These are phyloP conservation scores for Temnopleurus reevesii DNA, from an alignment of 53 echinoderm and acorn worm genomes.

Conservation along the genomic window DNA sequence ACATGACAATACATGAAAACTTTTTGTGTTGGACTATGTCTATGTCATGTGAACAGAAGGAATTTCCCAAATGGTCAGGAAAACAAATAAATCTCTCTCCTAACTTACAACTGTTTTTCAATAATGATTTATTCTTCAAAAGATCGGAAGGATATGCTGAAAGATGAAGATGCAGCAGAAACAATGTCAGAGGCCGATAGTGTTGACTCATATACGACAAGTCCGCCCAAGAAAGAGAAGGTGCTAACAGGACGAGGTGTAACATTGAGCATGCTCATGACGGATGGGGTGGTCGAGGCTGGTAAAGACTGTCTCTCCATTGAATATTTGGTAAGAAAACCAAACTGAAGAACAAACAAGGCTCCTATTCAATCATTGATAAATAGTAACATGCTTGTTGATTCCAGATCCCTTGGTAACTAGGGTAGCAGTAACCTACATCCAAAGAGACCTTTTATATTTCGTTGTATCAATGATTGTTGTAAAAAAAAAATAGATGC, in stretches of 20 bases:
- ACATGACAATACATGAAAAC: no score
- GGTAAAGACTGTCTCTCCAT: slow-evolving; percentile 88
- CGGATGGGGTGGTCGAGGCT: slow-evolving; percentile 89
- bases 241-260: slow-evolving; percentile 91
- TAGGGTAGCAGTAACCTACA: no score
- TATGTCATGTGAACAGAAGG: no score
- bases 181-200: slow-evolving; percentile 89
- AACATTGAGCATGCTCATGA: slow-evolving; percentile 92
- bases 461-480: no score
- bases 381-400: no score
- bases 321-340: slow-evolving; percentile 86
- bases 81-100: no score
- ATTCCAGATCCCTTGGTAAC: no score
- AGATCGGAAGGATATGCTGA: slow-evolving; percentile 64
- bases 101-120: neutral
- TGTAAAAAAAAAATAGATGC: no score
- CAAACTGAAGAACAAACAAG: no score
- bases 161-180: slow-evolving; percentile 79
- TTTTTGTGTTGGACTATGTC: no score
- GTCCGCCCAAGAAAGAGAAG: slow-evolving; percentile 69
- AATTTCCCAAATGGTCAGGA: neutral
- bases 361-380: no score
- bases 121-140: neutral
- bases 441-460: no score
- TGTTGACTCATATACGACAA: slow-evolving; percentile 69